These are phyloP conservation scores for Xiphophorus couchianus DNA, from an alignment of 2,113 vertebrate species.

Conservation along the genomic window DNA sequence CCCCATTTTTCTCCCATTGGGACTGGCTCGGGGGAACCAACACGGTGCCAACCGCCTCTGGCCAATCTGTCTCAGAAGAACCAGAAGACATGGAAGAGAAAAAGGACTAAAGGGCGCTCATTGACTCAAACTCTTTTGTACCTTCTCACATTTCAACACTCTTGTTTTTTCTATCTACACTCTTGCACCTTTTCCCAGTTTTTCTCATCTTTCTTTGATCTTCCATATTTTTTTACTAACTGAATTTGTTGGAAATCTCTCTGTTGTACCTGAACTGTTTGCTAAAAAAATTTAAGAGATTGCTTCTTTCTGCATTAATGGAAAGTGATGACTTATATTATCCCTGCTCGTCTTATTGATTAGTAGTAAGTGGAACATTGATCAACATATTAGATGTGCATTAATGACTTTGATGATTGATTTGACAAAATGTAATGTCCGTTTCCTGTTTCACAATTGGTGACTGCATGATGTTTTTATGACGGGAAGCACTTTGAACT, in stretches of 20 bases:
- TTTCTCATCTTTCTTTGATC: neutral
- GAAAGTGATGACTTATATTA: neutral
- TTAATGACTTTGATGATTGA: no score
- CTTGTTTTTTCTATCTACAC: neutral
- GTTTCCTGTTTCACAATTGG: no score
- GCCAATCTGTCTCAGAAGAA: constrained; percentile 29
- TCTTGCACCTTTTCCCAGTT: neutral
- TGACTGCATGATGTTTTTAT: no score
- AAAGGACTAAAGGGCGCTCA: constrained; percentile 52
- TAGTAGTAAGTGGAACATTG: no score
- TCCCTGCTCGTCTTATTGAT: constrained; percentile 2
- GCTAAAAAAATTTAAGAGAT: constrained; percentile 20
- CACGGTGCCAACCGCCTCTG: constrained; percentile 29
- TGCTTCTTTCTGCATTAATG: constrained; percentile 8
- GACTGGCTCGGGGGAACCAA: constrained; percentile 81
- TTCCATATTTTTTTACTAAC: neutral
- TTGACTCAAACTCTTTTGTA: constrained; percentile 39
- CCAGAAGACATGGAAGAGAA: constrained; percentile 44
- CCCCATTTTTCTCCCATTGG: constrained; percentile 85
- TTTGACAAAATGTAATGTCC: no score
- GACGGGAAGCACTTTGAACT: no score
- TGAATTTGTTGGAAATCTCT: constrained; percentile 9
- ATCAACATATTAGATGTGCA: no score
- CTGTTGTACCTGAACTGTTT: constrained; percentile 17
- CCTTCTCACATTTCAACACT: constrained; percentile 16